Base-by-base conservation (phyloP, 2,888 invertebrate species). In the Rutpela maculata region DNA sequence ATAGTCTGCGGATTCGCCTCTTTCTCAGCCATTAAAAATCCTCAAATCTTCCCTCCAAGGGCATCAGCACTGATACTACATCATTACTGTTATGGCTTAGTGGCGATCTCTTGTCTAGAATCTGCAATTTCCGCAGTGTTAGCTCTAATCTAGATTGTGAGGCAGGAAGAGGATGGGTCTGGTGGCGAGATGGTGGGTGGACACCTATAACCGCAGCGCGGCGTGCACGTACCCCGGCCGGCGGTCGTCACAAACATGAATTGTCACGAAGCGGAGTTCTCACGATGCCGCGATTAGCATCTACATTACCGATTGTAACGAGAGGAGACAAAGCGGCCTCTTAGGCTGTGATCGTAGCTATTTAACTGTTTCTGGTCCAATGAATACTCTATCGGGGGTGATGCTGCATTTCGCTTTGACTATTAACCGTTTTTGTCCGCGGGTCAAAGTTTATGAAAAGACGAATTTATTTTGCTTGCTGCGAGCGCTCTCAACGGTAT, bases 291-390 rank as follows among this genome's bases (percentile, higher is more conserved):
- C 85, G 88, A 88, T 88, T 88, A 88, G 84, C 86, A 88, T 88
- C 88, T 87, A 87, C 87, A 87, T 86, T 87, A 87, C 86, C 80
- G 87, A 87, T 88, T 85, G 85, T 86, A 85, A 85, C 84, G 84
- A 84, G 80, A 77, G 75, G 75, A 80, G 81, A 83, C 82, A 83
- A 82, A 82, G 83, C 80, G 78, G 60, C 70, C 70, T 77, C 67
- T 75, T 74, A 69, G 74, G 60, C 60, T 60, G 65, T 78, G 73
- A 65, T 77, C 74, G 26, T 73, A 70, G 76, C 75, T 75, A 78
- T 79, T 81, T 76, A 78, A 74, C 80, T 78, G 76, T 84, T 83
- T 83, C 81, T 82, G 83, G 83, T 83, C 82, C 81, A 81, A 63
- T 78, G 81, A 78, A 69, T 77, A 68, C 77, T 77, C 83, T 81